phyloP scores from a whole-genome alignment of 2,888 invertebrate genomes.

The Orchesellides sinensis region DNA sequence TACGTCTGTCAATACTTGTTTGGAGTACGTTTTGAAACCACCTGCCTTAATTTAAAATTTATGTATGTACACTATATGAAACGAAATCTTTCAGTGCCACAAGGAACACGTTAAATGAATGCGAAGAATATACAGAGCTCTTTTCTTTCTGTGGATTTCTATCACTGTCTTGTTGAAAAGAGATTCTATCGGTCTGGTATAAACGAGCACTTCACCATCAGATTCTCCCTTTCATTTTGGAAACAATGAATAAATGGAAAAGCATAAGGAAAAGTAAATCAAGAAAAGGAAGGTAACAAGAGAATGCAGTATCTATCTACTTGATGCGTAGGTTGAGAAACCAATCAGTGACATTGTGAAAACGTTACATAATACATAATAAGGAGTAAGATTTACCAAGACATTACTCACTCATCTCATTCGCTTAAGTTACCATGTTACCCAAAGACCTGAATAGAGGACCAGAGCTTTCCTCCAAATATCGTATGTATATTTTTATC shows the following conservation, averaged over 20 bases:
- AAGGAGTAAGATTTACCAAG: constrained; percentile 26
- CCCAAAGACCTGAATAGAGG: too few relatives aligned
- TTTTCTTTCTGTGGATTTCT: constrained; percentile 38
- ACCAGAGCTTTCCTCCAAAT: too few relatives aligned
- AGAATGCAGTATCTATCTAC: constrained; percentile 17
- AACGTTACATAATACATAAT: constrained; percentile 30
- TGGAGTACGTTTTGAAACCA: too few relatives aligned
- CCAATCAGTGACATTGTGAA: constrained; percentile 57
- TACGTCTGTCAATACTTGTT: too few relatives aligned
- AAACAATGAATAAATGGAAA: not conserved
- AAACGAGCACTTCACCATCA: constrained; percentile 24
- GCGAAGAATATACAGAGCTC: constrained; percentile 34
- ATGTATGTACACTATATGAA: too few relatives aligned
- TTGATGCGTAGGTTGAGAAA: constrained; percentile 40
- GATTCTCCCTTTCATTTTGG: constrained; percentile 2
- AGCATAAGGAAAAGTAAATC: not conserved
- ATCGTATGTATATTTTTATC: not conserved
- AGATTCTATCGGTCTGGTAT: constrained; percentile 43
- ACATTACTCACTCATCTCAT: constrained; percentile 46
- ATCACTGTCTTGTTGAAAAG: constrained; percentile 43
- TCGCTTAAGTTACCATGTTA: not conserved
- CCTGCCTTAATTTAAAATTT: too few relatives aligned
- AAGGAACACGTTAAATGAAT: constrained; percentile 12
- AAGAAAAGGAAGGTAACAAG: not conserved
- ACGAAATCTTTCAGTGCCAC: too few relatives aligned